A percentile compares a stretch with the other conserved stretches of the same genome.
These are phyloP conservation scores for Polypedilum pembai DNA, from an alignment of 1,140 invertebrate genomes.

Conservation along the genomic window DNA sequence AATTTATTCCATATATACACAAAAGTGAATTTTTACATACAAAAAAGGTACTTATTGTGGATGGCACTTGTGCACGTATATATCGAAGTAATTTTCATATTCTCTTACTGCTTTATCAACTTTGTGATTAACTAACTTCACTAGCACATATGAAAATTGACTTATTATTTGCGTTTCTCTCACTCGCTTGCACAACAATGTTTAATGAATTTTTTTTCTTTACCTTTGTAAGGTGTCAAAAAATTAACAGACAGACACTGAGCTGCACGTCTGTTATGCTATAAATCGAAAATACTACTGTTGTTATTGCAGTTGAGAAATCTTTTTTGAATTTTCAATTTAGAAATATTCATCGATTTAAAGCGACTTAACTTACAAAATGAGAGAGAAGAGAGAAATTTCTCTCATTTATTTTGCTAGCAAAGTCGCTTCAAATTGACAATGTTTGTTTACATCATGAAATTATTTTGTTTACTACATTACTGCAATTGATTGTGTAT, in stretches of 20 bases:
- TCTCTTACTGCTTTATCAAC: not conserved
- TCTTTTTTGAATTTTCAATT: too few relatives aligned
- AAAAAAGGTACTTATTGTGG: not conserved
- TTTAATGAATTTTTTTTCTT: not conserved
- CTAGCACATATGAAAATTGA: not conserved
- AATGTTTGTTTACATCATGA: too few relatives aligned
- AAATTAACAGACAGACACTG: not conserved
- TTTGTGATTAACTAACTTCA: not conserved
- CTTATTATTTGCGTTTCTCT: not conserved
- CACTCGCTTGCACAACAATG: not conserved
- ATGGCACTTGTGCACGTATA: slow-evolving; percentile 11
- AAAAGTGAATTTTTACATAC: too few relatives aligned
- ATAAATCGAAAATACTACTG: not conserved
- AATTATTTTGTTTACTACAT: too few relatives aligned
- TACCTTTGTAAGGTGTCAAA: slow-evolving; percentile 3
- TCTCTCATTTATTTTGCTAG: too few relatives aligned
- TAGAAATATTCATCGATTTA: too few relatives aligned
- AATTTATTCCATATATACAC: too few relatives aligned
- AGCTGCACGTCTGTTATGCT: not conserved
- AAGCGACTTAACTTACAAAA: too few relatives aligned
- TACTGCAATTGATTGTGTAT: too few relatives aligned
- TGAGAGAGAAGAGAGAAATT: too few relatives aligned
- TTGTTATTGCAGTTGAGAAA: too few relatives aligned
- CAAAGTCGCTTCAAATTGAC: too few relatives aligned
- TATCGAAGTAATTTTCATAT: not conserved